Evolutionary conservation across 2,113 vertebrate species (phyloP).

Genomic region (Apus apus): DNA sequence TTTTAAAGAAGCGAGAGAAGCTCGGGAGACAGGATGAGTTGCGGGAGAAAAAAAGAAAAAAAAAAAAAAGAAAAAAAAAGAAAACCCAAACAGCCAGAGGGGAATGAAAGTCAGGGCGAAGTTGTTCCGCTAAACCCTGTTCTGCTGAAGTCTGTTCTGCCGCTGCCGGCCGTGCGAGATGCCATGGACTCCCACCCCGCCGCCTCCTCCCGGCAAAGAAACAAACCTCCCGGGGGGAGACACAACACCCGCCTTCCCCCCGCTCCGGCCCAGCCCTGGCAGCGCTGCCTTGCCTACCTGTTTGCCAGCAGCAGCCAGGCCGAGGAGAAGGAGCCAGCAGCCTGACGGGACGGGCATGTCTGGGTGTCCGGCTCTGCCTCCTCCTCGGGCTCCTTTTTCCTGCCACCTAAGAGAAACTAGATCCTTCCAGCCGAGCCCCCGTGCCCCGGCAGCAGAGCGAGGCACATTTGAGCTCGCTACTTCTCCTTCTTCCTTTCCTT

Average conservation of each 20-base stretch:
- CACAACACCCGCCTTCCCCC: neutral
- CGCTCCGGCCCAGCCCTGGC: neutral
- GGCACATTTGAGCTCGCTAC: constrained; percentile 38
- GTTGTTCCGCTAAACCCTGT: neutral
- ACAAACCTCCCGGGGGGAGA: neutral
- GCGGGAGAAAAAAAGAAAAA: neutral
- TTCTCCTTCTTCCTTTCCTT: constrained; percentile 66
- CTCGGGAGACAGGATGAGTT: neutral
- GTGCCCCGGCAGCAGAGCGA: neutral
- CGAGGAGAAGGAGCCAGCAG: constrained; percentile 45
- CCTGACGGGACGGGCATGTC: constrained; percentile 34
- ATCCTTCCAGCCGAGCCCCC: constrained; percentile 23
- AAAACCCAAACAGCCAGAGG: neutral
- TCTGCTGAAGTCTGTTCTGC: too few species aligned
- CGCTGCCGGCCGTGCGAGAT: neutral
- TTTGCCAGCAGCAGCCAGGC: neutral
- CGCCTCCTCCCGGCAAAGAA: neutral
- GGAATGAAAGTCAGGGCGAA: neutral
- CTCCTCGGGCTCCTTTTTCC: constrained; percentile 38
- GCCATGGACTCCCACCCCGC: neutral
- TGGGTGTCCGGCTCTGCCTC: constrained; percentile 13
- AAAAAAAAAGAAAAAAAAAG: too few species aligned
- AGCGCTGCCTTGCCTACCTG: constrained; percentile 46
- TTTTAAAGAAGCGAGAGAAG: neutral
- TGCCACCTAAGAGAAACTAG: constrained; percentile 35